These are phyloP conservation scores for Trissoscelio sp. DNA, from an alignment of 2,888 invertebrate species.

Conservation along the genomic window DNA sequence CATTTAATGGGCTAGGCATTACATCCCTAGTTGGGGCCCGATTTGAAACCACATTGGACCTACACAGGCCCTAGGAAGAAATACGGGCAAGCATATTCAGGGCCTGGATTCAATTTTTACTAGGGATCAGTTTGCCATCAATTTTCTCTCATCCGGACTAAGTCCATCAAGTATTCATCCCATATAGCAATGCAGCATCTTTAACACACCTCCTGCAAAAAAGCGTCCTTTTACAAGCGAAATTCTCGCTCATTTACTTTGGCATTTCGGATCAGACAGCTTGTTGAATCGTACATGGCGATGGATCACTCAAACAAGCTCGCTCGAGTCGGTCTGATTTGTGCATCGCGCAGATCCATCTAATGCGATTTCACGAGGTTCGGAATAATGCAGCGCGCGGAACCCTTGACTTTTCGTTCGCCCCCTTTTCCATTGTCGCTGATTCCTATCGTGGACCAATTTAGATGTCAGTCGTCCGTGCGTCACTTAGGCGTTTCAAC, in stretches of 20 bases:
- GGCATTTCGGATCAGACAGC: conserved; percentile 38
- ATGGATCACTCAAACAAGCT: conserved; percentile 36
- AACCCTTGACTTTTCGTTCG: conserved; percentile 60
- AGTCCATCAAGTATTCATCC: background rate
- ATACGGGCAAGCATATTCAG: too few species aligned
- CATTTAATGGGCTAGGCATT: too few species aligned
- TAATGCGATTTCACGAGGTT: conserved; percentile 70
- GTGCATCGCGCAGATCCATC: conserved; percentile 38
- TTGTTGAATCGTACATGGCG: conserved; percentile 57
- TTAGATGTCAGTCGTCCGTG: conserved; percentile 80
- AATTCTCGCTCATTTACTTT: conserved; percentile 47
- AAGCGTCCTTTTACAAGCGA: conserved; percentile 31
- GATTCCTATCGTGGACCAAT: conserved; percentile 81
- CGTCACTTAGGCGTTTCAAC: conserved; percentile 83
- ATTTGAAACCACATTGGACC: too few species aligned
- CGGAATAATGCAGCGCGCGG: conserved; percentile 73
- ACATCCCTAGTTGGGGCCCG: too few species aligned
- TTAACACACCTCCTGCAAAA: conserved; percentile 18
- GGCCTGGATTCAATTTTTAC: too few species aligned
- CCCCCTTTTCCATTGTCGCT: conserved; percentile 43
- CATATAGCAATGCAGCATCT: too few species aligned
- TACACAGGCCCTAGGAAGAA: too few species aligned
- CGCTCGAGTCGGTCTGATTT: conserved; percentile 32
- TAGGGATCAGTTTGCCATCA: too few species aligned
- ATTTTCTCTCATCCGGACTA: too few species aligned